Evolutionary conservation across 2,113 vertebrate species (phyloP).

Genomic region (Paramisgurnus dabryanus): DNA sequence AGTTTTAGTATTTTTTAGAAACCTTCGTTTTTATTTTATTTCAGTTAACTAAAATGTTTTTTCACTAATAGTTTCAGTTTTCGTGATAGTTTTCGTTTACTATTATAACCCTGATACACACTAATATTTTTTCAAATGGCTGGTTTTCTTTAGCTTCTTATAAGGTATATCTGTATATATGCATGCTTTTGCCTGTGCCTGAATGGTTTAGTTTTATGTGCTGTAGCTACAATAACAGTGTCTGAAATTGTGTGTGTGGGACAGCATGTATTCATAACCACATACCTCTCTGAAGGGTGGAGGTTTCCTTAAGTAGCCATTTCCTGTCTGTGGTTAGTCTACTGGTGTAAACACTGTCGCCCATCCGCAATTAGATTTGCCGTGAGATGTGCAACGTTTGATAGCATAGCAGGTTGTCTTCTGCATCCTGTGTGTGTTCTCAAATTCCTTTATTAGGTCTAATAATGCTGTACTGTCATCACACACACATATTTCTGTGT

Average conservation of each 20-base stretch:
- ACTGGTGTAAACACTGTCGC: constrained; percentile 30
- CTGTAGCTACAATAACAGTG: neutral
- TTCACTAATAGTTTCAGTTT: no score
- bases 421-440: neutral
- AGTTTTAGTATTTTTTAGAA: no score
- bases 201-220: neutral
- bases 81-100: no score
- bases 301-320: constrained; percentile 18
- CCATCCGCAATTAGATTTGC: constrained; percentile 23
- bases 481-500: neutral
- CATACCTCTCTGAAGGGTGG: constrained; percentile 6
- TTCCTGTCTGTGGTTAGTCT: constrained; percentile 29
- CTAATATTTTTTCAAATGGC: neutral
- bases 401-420: neutral
- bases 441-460: neutral
- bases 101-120: no score
- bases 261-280: neutral
- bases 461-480: constrained; percentile 5
- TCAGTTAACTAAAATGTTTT: no score
- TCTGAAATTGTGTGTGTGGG: neutral
- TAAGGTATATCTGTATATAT: neutral
- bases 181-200: neutral
- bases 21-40: no score
- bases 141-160: no score
- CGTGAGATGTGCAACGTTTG: neutral